Evolutionary conservation across 1,140 invertebrate genomes (phyloP).

Genomic region (Drosophila sechellia): DNA sequence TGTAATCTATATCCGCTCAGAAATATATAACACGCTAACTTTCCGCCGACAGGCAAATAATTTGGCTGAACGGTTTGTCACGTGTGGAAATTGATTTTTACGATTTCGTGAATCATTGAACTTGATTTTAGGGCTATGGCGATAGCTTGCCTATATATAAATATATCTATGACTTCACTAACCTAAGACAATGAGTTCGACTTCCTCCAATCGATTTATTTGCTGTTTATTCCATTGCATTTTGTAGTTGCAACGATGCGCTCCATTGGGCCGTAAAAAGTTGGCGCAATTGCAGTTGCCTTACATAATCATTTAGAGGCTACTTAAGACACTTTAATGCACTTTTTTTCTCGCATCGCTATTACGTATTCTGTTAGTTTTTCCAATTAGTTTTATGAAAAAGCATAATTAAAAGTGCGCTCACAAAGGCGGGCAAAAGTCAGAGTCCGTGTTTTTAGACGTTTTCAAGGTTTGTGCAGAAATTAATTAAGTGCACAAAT

Average conservation of each 20-base stretch:
- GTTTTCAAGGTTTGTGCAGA: slow-evolving; percentile 60
- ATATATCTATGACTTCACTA: neutral
- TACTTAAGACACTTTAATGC: slow-evolving; percentile 42
- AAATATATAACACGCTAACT: slow-evolving; percentile 31
- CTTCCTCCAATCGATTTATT: slow-evolving; percentile 28
- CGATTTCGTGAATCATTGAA: slow-evolving; percentile 37
- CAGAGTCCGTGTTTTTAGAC: slow-evolving; percentile 33
- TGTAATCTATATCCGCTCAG: slow-evolving; percentile 51
- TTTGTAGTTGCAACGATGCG: slow-evolving; percentile 56
- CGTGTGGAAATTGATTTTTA: slow-evolving; percentile 18
- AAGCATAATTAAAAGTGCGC: slow-evolving; percentile 64
- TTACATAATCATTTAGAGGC: slow-evolving; percentile 62
- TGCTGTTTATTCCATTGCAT: slow-evolving; percentile 27
- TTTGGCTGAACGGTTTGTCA: slow-evolving; percentile 15
- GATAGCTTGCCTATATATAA: neutral
- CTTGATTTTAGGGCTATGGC: slow-evolving; percentile 21
- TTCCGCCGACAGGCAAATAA: slow-evolving; percentile 8
- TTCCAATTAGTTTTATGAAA: slow-evolving; percentile 32
- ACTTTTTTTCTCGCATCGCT: slow-evolving; percentile 1
- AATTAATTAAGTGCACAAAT: slow-evolving; percentile 49
- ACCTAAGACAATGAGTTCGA: slow-evolving; percentile 8
- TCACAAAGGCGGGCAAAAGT: slow-evolving; percentile 23
- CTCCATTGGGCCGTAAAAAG: slow-evolving; percentile 73
- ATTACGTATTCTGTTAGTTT: slow-evolving; percentile 21
- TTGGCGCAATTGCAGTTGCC: slow-evolving; percentile 52